Evolutionary conservation across 2,113 vertebrate genomes (phyloP).

Genomic region (Pseudorectes ferrugineus): DNA sequence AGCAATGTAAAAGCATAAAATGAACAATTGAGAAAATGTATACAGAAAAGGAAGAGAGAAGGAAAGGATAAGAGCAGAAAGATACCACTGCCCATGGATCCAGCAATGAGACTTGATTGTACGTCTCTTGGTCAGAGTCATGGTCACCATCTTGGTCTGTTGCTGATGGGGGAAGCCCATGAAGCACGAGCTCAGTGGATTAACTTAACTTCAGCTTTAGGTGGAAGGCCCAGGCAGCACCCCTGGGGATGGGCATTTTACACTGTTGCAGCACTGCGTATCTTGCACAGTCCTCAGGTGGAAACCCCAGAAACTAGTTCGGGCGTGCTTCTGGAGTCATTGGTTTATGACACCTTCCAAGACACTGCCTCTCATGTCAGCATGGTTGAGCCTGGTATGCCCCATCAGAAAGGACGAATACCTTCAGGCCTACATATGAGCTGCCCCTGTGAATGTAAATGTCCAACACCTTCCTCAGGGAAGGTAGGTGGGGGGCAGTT

Average conservation of each 20-base stretch:
- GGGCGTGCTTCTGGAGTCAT: rapidly evolving
- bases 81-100: not conserved
- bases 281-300: not conserved
- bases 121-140: not conserved
- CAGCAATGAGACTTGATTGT: not conserved
- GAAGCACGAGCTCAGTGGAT: not conserved
- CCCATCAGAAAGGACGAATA: rapidly evolving
- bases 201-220: not conserved
- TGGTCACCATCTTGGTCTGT: rapidly evolving
- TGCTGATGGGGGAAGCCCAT: no score
- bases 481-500: not conserved
- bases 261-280: rapidly evolving
- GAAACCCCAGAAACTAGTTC: not conserved
- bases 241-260: not conserved
- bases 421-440: rapidly evolving
- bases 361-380: not conserved
- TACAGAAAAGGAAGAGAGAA: not conserved
- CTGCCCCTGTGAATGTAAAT: not conserved
- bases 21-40: not conserved
- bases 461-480: not conserved
- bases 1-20: not conserved
- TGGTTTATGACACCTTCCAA: not conserved
- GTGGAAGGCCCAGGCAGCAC: not conserved
- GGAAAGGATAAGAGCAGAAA: not conserved
- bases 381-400: not conserved